Conservation (phyloP, 1,140 invertebrate genomes). For the Popillia japonica region DNA sequence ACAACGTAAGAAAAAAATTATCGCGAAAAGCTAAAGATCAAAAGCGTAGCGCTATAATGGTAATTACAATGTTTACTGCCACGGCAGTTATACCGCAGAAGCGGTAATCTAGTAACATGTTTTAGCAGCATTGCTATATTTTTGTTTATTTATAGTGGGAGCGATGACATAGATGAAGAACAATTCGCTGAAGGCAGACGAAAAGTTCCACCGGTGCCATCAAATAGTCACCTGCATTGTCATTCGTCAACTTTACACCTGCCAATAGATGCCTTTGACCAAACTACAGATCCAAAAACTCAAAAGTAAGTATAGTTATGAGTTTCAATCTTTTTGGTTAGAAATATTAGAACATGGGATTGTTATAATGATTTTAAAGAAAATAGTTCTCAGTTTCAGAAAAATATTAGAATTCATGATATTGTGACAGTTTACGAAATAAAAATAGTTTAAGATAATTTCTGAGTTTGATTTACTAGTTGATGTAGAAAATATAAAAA, state of each 20-base stretch:
- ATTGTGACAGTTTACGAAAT: background rate
- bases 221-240: slow-evolving; percentile 73
- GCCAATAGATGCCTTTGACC: slow-evolving; percentile 63
- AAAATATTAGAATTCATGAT: background rate
- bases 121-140: too few relatives aligned
- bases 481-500: background rate
- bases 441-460: slow-evolving; percentile 20
- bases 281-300: slow-evolving; percentile 66
- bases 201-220: slow-evolving; percentile 68
- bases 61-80: too few relatives aligned
- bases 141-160: slow-evolving; percentile 52
- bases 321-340: background rate
- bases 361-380: slow-evolving; percentile 2
- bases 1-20: too few relatives aligned
- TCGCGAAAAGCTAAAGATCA: too few relatives aligned
- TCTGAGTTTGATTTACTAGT: slow-evolving; percentile 16
- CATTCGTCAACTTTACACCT: slow-evolving; percentile 65
- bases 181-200: slow-evolving; percentile 55
- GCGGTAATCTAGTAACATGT: too few relatives aligned
- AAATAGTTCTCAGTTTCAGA: slow-evolving; percentile 4
- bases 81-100: too few relatives aligned
- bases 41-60: too few relatives aligned
- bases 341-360: background rate
- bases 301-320: slow-evolving; percentile 64
- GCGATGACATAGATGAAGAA: slow-evolving; percentile 60